Percentiles rank a stretch among this genome's conserved stretches.
Evolutionary conservation across 2,113 vertebrate genomes (phyloP).

Genomic region (Ailurus styani): DNA sequence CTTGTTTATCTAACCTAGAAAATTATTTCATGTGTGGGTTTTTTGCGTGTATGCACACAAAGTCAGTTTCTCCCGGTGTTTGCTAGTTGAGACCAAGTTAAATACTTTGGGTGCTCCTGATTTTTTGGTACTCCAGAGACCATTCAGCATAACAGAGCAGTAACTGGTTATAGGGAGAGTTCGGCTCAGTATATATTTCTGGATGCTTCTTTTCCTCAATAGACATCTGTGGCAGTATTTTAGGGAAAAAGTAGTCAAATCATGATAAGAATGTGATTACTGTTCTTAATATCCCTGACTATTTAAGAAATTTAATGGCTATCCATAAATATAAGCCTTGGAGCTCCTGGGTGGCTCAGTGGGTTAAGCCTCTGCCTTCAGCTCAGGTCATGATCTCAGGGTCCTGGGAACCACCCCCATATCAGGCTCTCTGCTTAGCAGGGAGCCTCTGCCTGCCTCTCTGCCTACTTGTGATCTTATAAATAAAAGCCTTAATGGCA

Average conservation of each 20-base stretch:
- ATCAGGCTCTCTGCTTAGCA: too few relatives aligned
- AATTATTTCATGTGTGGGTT: background rate
- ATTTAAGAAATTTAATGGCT: background rate
- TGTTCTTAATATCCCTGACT: background rate
- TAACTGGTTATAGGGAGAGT: background rate
- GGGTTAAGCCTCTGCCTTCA: too few relatives aligned
- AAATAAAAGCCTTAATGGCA: too few relatives aligned
- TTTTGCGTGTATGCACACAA: fast-evolving
- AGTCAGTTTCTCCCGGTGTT: background rate
- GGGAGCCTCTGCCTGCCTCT: too few relatives aligned
- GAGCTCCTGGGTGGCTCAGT: too few relatives aligned
- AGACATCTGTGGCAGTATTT: background rate
- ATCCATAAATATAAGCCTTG: background rate
- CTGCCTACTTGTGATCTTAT: too few relatives aligned
- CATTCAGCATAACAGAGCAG: background rate
- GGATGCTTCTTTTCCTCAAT: background rate
- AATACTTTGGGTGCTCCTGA: background rate
- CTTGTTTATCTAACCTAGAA: background rate
- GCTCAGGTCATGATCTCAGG: too few relatives aligned
- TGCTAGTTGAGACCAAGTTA: background rate
- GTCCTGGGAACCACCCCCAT: too few relatives aligned
- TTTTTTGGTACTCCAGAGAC: too few relatives aligned
- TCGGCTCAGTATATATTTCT: background rate
- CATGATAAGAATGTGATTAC: background rate
- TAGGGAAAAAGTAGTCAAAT: background rate